Conservation (phyloP, 37 sponge, comb jelly and placozoan species). For the Ianthella basta region DNA sequence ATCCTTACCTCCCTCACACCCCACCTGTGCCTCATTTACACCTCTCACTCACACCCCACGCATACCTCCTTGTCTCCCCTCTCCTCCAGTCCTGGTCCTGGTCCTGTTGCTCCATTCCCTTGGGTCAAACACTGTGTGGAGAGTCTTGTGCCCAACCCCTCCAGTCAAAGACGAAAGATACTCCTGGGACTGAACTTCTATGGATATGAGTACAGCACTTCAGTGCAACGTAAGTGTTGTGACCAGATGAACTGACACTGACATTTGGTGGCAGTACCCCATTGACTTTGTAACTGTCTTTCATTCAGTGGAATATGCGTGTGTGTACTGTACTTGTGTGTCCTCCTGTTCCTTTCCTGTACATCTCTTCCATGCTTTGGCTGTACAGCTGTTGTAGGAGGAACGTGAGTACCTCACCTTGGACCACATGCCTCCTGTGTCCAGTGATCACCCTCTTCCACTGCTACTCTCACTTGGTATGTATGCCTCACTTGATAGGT, state of each 20-base stretch:
- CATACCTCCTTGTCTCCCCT: not conserved
- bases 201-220: constrained; percentile 80
- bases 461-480: too few relatives aligned
- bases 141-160: constrained; percentile 56
- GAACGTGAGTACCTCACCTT: constrained; percentile 26
- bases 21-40: too few relatives aligned
- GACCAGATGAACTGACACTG: too few relatives aligned
- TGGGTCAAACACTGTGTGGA: constrained; percentile 85
- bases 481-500: constrained; percentile 40
- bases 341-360: too few relatives aligned
- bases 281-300: too few relatives aligned
- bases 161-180: constrained; percentile 76
- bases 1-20: too few relatives aligned
- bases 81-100: constrained; percentile 56
- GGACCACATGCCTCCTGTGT: not conserved
- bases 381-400: constrained; percentile 42
- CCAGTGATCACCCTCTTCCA: not conserved
- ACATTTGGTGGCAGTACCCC: not conserved
- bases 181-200: constrained; percentile 96
- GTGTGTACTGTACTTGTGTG: too few relatives aligned
- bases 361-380: too few relatives aligned
- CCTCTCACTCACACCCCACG: not conserved
- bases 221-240: constrained; percentile 60
- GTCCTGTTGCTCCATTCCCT: constrained; percentile 82
- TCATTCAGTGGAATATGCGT: too few relatives aligned